These are phyloP conservation scores for Heteropelma amictum DNA, from an alignment of 2,888 invertebrate genomes.

Conservation along the genomic window DNA sequence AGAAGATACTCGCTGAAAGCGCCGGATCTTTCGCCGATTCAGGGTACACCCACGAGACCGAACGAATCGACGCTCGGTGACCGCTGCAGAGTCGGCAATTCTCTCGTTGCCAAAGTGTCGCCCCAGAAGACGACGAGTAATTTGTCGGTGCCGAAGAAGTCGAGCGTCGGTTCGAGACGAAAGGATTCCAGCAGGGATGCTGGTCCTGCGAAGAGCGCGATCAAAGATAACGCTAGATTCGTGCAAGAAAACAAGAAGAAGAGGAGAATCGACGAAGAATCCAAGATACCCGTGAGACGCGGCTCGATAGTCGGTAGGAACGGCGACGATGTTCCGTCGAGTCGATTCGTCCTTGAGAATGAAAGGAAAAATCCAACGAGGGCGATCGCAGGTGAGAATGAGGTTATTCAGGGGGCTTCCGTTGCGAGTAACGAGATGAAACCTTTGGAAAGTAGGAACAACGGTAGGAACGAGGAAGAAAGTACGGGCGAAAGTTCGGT, in stretches of 20 bases:
- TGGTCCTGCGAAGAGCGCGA: slow-evolving; percentile 10
- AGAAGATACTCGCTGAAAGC: slow-evolving; percentile 53
- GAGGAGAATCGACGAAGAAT: slow-evolving; percentile 65
- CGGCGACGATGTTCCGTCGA: slow-evolving; percentile 34
- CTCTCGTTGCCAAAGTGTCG: slow-evolving; percentile 56
- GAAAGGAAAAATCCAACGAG: slow-evolving; percentile 2
- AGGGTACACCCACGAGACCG: slow-evolving; percentile 71
- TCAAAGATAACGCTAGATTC: slow-evolving; percentile 15
- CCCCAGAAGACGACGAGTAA: slow-evolving; percentile 37
- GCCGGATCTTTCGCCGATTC: slow-evolving; percentile 70
- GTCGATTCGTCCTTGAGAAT: slow-evolving; percentile 36
- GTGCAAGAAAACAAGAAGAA: slow-evolving; percentile 38
- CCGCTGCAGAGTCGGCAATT: slow-evolving; percentile 44
- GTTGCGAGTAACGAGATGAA: slow-evolving; percentile 4
- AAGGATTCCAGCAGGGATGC: slow-evolving; percentile 38
- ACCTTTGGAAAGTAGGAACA: not conserved
- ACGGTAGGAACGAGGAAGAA: slow-evolving; percentile 24
- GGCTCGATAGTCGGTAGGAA: slow-evolving; percentile 60
- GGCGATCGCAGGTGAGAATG: slow-evolving; percentile 47
- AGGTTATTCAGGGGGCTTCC: slow-evolving; percentile 39
- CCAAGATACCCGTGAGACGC: slow-evolving; percentile 71
- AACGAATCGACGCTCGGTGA: slow-evolving; percentile 17
- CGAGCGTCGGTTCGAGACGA: slow-evolving; percentile 41
- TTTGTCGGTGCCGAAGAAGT: slow-evolving; percentile 57
- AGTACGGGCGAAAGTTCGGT: slow-evolving; percentile 10